Conservation (phyloP, 92 coral and sea anemone genomes). For the Epizoanthus ramosus region DNA sequence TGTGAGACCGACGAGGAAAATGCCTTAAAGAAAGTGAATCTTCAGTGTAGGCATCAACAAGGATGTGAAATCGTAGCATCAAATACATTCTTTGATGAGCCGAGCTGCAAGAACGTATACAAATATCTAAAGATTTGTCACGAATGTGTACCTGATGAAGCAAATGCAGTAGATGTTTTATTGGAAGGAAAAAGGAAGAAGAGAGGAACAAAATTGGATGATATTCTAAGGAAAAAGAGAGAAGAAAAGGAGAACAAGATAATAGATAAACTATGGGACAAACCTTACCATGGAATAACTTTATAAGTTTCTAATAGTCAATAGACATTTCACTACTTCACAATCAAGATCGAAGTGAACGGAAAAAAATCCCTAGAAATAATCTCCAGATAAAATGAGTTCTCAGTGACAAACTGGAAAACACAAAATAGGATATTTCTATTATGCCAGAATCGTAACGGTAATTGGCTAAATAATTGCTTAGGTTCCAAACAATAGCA, state of each 20-base stretch:
- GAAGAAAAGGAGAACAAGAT: slow-evolving; percentile 68
- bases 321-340: background rate
- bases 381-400: background rate
- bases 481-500: too few relatives aligned
- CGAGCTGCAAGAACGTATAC: slow-evolving; percentile 91
- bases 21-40: slow-evolving; percentile 81
- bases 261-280: slow-evolving; percentile 74
- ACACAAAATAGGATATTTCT: too few relatives aligned
- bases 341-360: background rate
- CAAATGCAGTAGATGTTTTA: slow-evolving; percentile 77
- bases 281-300: slow-evolving; percentile 54
- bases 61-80: slow-evolving; percentile 98
- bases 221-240: slow-evolving; percentile 66
- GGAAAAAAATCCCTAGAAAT: background rate
- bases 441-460: too few relatives aligned
- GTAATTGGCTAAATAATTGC: too few relatives aligned
- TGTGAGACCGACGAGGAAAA: slow-evolving; percentile 92
- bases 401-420: too few relatives aligned
- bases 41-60: slow-evolving; percentile 89
- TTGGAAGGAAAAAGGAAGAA: slow-evolving; percentile 77
- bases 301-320: slow-evolving; percentile 28
- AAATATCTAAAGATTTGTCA: slow-evolving; percentile 94
- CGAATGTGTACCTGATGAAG: slow-evolving; percentile 91
- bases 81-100: slow-evolving; percentile 94
- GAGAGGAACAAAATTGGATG: slow-evolving; percentile 82